Evolutionary conservation across 37 sponge, comb jelly and placozoan genomes (phyloP).

Genomic region (Crambe crambe): DNA sequence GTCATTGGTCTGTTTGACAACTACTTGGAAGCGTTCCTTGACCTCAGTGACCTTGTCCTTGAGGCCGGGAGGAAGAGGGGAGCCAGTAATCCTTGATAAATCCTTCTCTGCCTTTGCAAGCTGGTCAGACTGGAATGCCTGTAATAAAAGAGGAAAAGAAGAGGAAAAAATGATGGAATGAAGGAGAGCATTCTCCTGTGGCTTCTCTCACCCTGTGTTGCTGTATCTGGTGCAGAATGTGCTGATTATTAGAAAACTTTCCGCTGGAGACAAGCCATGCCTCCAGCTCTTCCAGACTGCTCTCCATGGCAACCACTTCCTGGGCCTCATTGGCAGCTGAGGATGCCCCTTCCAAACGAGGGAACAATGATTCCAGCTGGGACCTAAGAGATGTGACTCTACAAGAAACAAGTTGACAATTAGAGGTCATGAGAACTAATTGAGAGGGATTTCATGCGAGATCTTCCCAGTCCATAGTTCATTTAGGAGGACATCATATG

Average conservation of each 20-base stretch:
- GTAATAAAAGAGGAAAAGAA: neutral
- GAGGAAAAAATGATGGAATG: too few species aligned
- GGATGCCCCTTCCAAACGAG: constrained; percentile 34
- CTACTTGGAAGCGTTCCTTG: constrained; percentile 33
- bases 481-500: too few species aligned
- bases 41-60: constrained; percentile 39
- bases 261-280: constrained; percentile 66
- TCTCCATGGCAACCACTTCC: constrained; percentile 26
- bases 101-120: constrained; percentile 16
- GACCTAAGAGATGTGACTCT: constrained; percentile 21
- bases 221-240: constrained; percentile 50
- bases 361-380: constrained; percentile 6
- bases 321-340: constrained; percentile 39
- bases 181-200: too few species aligned
- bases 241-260: constrained; percentile 60
- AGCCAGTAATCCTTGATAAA: constrained; percentile 7
- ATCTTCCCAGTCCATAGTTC: too few species aligned
- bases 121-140: constrained; percentile 35
- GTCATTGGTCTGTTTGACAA: constrained; percentile 41
- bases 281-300: constrained; percentile 44
- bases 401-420: neutral
- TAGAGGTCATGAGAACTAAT: too few species aligned
- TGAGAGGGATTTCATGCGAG: too few species aligned
- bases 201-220: constrained; percentile 59
- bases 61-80: constrained; percentile 33